Evolutionary conservation across 2,113 vertebrate genomes (phyloP), one percentile per base, ranked within the genome.

Genomic region (Campylomormyrus numenius): DNA sequence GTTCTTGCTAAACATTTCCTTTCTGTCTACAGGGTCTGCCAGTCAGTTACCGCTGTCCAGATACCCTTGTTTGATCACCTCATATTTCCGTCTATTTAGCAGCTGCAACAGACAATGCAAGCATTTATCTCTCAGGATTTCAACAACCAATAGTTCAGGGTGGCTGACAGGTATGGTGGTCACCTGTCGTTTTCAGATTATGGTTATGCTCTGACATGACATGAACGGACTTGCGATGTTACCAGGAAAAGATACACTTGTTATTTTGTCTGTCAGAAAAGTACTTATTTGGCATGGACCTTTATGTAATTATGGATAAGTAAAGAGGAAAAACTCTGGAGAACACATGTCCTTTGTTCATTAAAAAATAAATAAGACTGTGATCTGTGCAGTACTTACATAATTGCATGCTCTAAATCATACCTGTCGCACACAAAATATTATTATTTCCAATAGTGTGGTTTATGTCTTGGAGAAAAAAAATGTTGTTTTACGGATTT

Each of bases 301-400:
- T 94, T 93, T 92, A 89, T 83, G 74, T 92, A 90, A 90, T 92
- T 92, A 74, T 90, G 66, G 91, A 53, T 50, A 62, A 92, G 85
- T 19, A 86, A 77, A 50, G 52, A 85, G 58, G 87, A 88, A 92
- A 89, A 86, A 85, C 49, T 42, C 89, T 31, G 89, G 91, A 91
- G 94, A 94, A 89, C 39, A 46, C 49, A 45, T 42, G 70, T 39
- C 27, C 58, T 17, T 90, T 92, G 88, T 92, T 90, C 27, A 90
- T 90, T 92, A 90, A 93, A 53, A 92, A 89, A 93, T 94, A 94
- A 94, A 92, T 93, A 89, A 84, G 89, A 84, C 74, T 90, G 13
- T 96, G 95, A 96, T 95, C 94, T 95, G 91, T 74, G 80, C 89
- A 93, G 94, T 92, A 95, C 92, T 94, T 86, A 85, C 89, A 89